These are phyloP conservation scores for Brachymystax lenok DNA, from an alignment of 2,797 vertebrate species.

Conservation along the genomic window DNA sequence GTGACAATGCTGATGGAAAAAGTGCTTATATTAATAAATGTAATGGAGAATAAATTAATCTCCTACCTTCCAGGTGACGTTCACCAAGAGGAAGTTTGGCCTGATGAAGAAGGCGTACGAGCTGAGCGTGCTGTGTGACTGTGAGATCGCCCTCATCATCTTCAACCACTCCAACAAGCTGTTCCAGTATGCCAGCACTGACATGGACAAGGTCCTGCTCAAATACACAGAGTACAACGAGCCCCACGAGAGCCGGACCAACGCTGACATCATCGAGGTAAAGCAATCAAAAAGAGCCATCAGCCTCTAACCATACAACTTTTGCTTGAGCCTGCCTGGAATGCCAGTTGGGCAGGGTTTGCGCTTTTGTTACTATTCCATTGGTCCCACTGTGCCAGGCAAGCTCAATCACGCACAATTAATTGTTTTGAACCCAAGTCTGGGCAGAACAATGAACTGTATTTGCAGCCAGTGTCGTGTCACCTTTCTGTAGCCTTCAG, in stretches of 20 bases:
- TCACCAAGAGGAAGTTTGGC: constrained; percentile 95
- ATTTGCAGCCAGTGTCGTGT: not conserved
- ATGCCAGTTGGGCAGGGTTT: not conserved
- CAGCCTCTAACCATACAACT: not conserved
- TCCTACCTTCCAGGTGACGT: constrained; percentile 81
- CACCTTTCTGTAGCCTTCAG: not conserved
- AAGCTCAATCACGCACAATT: not conserved
- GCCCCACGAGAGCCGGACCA: constrained; percentile 94
- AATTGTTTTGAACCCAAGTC: not conserved
- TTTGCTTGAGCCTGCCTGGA: not conserved
- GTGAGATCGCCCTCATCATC: constrained; percentile 97
- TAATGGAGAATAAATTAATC: not conserved
- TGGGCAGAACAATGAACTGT: not conserved
- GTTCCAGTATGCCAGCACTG: constrained; percentile 95
- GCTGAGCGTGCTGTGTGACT: constrained; percentile 94
- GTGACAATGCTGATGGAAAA: not conserved
- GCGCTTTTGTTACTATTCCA: not conserved
- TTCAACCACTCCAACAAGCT: constrained; percentile 97
- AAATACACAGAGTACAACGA: constrained; percentile 97
- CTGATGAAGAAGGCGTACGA: constrained; percentile 98
- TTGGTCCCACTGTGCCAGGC: not conserved
- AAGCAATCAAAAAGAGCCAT: not conserved
- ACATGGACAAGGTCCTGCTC: constrained; percentile 96
- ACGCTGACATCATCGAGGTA: constrained; percentile 96
- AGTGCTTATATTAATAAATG: not conserved